These are phyloP conservation scores for Oreortyx pictus DNA, from an alignment of 2,797 vertebrate genomes.

Conservation along the genomic window DNA sequence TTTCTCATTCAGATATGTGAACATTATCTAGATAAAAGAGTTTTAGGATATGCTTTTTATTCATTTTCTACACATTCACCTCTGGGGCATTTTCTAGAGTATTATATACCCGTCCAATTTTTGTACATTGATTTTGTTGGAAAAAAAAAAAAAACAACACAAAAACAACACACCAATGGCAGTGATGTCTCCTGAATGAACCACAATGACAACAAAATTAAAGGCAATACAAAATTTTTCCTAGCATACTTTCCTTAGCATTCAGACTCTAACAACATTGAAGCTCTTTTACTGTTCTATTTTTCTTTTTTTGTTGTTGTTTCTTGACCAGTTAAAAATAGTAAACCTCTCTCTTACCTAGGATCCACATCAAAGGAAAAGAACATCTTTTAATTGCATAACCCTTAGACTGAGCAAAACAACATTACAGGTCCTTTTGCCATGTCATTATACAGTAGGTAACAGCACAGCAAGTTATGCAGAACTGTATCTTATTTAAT, in stretches of 20 bases:
- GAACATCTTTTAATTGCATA: neutral
- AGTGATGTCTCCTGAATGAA: neutral
- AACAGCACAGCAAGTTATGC: neutral
- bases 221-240: neutral
- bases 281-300: neutral
- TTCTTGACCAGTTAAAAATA: neutral
- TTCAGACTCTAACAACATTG: neutral
- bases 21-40: neutral
- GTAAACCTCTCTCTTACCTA: neutral
- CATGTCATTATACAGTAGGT: neutral
- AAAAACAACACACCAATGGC: neutral
- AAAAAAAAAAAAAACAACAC: neutral
- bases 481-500: neutral
- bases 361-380: neutral
- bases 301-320: neutral
- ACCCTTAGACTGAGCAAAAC: neutral
- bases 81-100: neutral
- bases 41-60: neutral
- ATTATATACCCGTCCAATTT: fast-evolving
- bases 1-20: neutral
- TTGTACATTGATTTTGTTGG: neutral
- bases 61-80: neutral
- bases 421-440: neutral
- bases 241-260: neutral
- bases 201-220: neutral